These are phyloP conservation scores for Orthonyx spaldingii DNA, from an alignment of 2,113 vertebrate genomes.

Conservation along the genomic window DNA sequence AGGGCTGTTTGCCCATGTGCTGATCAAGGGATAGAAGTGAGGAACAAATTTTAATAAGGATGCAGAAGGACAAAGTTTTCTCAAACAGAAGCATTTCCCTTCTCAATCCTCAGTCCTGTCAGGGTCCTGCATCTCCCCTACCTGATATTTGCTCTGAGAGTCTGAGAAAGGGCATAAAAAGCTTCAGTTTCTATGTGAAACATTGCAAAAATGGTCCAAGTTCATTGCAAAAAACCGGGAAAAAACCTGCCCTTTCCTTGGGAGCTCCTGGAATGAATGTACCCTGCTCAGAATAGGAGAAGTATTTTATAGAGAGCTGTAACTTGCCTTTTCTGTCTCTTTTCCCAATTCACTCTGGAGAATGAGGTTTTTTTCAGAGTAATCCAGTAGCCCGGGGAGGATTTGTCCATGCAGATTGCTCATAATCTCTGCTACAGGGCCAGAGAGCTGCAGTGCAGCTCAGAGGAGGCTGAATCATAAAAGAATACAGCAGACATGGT, in stretches of 20 bases:
- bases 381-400: neutral
- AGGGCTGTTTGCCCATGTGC: rapidly evolving
- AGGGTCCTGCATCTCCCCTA: neutral
- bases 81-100: neutral
- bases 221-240: neutral
- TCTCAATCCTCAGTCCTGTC: neutral
- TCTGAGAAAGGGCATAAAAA: neutral
- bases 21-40: neutral
- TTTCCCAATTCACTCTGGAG: neutral
- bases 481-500: constrained; percentile 56
- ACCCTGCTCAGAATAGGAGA: neutral
- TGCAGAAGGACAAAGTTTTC: neutral
- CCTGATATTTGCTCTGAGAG: neutral
- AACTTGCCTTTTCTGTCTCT: neutral
- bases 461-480: constrained; percentile 26
- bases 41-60: neutral
- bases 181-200: neutral
- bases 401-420: neutral
- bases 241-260: neutral
- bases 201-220: neutral
- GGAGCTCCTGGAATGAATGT: neutral
- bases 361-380: neutral
- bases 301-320: neutral
- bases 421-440: neutral
- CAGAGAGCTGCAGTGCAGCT: neutral